Evolutionary conservation across 2,888 invertebrate species (phyloP).

Genomic region (Patella depressa): DNA sequence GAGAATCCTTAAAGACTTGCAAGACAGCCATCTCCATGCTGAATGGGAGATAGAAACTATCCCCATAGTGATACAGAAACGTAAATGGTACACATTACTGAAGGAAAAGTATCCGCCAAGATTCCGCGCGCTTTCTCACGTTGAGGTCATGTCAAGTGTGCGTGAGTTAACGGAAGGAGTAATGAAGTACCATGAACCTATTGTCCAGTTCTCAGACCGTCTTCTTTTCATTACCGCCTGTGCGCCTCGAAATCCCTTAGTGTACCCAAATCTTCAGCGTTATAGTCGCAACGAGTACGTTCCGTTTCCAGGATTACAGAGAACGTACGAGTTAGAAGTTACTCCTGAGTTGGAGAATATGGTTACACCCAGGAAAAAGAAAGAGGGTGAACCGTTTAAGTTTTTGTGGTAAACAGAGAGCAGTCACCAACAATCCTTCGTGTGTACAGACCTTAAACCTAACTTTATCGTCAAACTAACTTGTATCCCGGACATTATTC

Average conservation of each 20-base stretch:
- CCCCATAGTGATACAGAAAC: slow-evolving; percentile 61
- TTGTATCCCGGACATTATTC: no score
- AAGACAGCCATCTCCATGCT: slow-evolving; percentile 59
- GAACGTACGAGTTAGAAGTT: slow-evolving; percentile 18
- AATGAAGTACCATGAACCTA: slow-evolving; percentile 65
- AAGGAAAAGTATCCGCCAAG: slow-evolving; percentile 63
- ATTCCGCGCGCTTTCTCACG: slow-evolving; percentile 61
- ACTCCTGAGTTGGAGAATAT: slow-evolving; percentile 40
- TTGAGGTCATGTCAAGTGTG: slow-evolving; percentile 60
- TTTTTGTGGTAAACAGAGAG: no score
- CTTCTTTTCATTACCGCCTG: slow-evolving; percentile 64
- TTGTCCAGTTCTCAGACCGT: slow-evolving; percentile 64
- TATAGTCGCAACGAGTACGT: slow-evolving; percentile 41
- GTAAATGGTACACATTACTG: slow-evolving; percentile 66
- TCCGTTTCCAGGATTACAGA: slow-evolving; percentile 26
- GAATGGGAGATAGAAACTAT: slow-evolving; percentile 67
- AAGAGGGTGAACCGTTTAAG: neutral
- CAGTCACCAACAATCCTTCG: no score
- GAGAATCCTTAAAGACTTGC: slow-evolving; percentile 62
- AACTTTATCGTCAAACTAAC: no score
- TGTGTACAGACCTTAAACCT: no score
- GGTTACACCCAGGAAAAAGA: slow-evolving; percentile 17
- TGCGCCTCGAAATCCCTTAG: slow-evolving; percentile 38
- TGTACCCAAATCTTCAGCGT: slow-evolving; percentile 50
- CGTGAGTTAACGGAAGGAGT: slow-evolving; percentile 67